Evolutionary conservation across 30 jellyfish, hydroid and myxozoan species (phyloP).

Genomic region (Aurelia aurita): DNA sequence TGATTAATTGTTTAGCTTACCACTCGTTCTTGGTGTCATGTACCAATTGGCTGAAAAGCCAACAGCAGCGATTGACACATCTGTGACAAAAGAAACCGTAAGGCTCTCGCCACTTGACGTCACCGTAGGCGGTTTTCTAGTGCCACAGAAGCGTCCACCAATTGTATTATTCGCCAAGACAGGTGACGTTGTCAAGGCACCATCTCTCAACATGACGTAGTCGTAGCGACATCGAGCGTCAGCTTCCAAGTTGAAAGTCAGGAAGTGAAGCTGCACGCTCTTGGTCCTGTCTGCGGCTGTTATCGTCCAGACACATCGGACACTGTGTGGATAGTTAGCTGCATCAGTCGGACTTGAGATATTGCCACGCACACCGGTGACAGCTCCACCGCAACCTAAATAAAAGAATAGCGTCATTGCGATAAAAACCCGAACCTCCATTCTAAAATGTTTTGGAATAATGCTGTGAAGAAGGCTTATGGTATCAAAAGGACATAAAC

Average conservation of each 20-base stretch:
- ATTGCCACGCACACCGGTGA: slow-evolving; percentile 50
- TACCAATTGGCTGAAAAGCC: slow-evolving; percentile 83
- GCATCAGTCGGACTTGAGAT: slow-evolving; percentile 49
- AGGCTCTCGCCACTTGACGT: slow-evolving; percentile 74
- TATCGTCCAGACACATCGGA: slow-evolving; percentile 73
- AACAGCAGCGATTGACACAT: slow-evolving; percentile 38
- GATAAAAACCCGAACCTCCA: too few relatives aligned
- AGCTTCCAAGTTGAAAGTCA: slow-evolving; percentile 56
- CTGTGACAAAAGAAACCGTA: slow-evolving; percentile 68
- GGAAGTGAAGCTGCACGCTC: slow-evolving; percentile 61
- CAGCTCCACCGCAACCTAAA: slow-evolving; percentile 71
- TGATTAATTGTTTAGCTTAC: slow-evolving; percentile 26
- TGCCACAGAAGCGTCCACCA: slow-evolving; percentile 82
- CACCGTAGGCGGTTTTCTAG: slow-evolving; percentile 64
- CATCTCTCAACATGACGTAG: slow-evolving; percentile 74
- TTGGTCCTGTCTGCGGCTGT: slow-evolving; percentile 40
- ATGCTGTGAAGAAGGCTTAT: too few relatives aligned
- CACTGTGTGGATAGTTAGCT: slow-evolving; percentile 62
- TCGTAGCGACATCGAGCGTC: slow-evolving; percentile 60
- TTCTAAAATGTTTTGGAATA: too few relatives aligned
- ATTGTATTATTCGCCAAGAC: slow-evolving; percentile 28
- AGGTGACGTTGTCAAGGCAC: slow-evolving; percentile 58
- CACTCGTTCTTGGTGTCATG: slow-evolving; percentile 55
- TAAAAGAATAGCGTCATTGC: background rate
- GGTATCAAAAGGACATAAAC: too few relatives aligned